A percentile compares a stretch with the other conserved stretches of the same genome.
phyloP scores from a whole-genome alignment of 2,113 vertebrate species.

The Danionella cerebrum region DNA sequence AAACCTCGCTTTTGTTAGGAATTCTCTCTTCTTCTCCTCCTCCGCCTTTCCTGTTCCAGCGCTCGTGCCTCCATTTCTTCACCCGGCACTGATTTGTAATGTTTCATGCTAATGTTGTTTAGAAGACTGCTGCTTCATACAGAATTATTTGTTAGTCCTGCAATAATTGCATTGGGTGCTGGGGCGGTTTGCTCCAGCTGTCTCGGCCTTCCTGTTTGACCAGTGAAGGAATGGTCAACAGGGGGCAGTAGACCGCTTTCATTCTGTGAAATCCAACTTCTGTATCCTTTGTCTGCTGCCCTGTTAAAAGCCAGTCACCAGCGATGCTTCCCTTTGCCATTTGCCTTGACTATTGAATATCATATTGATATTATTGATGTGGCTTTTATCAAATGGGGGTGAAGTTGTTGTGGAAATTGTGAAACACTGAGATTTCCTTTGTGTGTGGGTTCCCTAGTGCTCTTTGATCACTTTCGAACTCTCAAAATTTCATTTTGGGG shows the following conservation, averaged over 20 bases:
- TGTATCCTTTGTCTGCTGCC: conserved; percentile 60
- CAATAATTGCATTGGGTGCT: conserved; percentile 37
- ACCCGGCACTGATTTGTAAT: neutral
- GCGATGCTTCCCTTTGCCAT: conserved; percentile 51
- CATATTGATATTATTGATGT: conserved; percentile 22
- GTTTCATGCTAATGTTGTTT: conserved; percentile 21
- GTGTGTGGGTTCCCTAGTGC: neutral
- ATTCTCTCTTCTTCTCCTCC: conserved; percentile 36
- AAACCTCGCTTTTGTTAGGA: conserved; percentile 46
- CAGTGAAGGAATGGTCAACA: conserved; percentile 37
- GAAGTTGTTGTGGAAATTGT: neutral
- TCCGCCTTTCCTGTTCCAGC: neutral
- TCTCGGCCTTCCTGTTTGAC: conserved; percentile 24
- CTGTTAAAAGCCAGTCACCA: conserved; percentile 49
- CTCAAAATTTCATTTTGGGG: too few species aligned
- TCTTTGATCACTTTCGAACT: too few species aligned
- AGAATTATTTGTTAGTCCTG: conserved; percentile 36
- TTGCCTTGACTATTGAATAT: conserved; percentile 35
- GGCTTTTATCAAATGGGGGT: conserved; percentile 22
- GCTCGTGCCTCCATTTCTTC: conserved; percentile 17
- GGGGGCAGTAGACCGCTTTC: conserved; percentile 59
- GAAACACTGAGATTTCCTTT: neutral
- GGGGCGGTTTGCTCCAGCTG: conserved; percentile 26
- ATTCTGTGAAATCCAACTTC: conserved; percentile 32
- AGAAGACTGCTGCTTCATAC: conserved; percentile 21